Evolutionary conservation across 2,113 vertebrate species (phyloP), one percentile per base, ranked within the genome.

Genomic region (Suricata suricatta): DNA sequence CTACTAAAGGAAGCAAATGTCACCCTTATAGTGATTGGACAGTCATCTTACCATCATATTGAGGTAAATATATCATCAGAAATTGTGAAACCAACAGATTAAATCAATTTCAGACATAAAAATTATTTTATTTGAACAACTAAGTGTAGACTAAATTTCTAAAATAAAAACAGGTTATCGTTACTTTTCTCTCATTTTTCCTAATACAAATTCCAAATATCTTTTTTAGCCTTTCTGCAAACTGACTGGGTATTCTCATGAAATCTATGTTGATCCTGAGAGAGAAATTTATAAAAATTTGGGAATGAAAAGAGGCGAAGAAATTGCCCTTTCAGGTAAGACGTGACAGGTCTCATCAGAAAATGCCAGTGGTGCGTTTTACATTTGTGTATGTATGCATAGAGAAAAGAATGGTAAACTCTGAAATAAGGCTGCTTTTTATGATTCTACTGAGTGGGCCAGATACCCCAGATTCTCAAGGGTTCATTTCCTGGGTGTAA

Each of bases 231-330:
- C 99, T 2, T 99, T 99, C 98, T 99, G 99, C 98, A 98, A 97
- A 92, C 98, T 99, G 97, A 99, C 99, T 47, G 98, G 99, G 1
- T 99, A 99, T 98, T 97, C 98, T 82, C 98, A 99, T 94, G 99
- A 99, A 98, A 99, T 99, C 64, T 99, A 99, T 85, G 99, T 99
- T 57, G 99, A 99, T 98, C 99, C 99, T 38, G 98, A 99, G 86
- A 99, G 99, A 95, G 97, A 99, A 93, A 99, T 99, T 98, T 99
- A 99, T 98, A 99, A 98, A 98, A 99, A 83, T 44, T 98, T 99
- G 96, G 99, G 99, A 79, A 99, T 99, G 99, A 99, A 99, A 98
- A 99, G 98, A 98, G 99, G 99, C 93, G 99, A 99, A 99, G 97
- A 66, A 63, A 99, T 97, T 96, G 97, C 96, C 19, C 21, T 97